Base-by-base conservation (phyloP, 2,113 vertebrate genomes). In the Acinonyx jubatus region DNA sequence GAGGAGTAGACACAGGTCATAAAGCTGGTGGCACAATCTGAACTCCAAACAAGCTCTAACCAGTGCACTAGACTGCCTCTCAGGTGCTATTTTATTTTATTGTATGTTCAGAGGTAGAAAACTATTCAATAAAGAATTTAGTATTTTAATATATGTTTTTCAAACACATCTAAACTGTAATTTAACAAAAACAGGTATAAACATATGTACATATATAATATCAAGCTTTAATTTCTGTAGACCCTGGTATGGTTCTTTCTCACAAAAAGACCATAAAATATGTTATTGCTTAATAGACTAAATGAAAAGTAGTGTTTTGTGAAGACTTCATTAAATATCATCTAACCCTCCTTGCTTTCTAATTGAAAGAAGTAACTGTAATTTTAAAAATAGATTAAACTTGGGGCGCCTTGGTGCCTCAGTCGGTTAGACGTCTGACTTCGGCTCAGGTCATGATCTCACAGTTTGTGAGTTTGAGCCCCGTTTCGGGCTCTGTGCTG, bases 271-370 rank as follows among this genome's bases (percentile, higher is more conserved):
- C 16, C 10, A 41, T 41, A 41, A 69, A 21, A 14, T 65, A 29
- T 73, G 15, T 73, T 61, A 38, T 33, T 91, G 33, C 45, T 68
- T 93, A 76, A 76, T 38, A 82, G 36, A 78, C 29, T 41, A 68
- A 95, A 27, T 96, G 36, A 90, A 80, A 89, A 74, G 12, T 85
- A 21, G 13, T 61, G 71, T 92, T 97, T 84, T 79, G 55, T 73
- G 13, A 87, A 91, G 36, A 82, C 6, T 31, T 82, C 68, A 55
- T 91, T 87, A 86, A 74, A 78, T 65, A 14, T 31, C 33, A 69
- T 78, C n/a, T 52, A 73, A 33, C 83, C 18, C 23, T 82, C 55
- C 23, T 69, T 94, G 50, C 57, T 79, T 92, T 27, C 48, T 50
- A 74, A 38, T 52, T 76, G 48, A 89, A 92, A 92, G 50, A 91